Percentiles rank a stretch among this genome's conserved stretches.
Evolutionary conservation across 2,797 vertebrate genomes (phyloP).

Genomic region (Xiphorhynchus erythropygius): DNA sequence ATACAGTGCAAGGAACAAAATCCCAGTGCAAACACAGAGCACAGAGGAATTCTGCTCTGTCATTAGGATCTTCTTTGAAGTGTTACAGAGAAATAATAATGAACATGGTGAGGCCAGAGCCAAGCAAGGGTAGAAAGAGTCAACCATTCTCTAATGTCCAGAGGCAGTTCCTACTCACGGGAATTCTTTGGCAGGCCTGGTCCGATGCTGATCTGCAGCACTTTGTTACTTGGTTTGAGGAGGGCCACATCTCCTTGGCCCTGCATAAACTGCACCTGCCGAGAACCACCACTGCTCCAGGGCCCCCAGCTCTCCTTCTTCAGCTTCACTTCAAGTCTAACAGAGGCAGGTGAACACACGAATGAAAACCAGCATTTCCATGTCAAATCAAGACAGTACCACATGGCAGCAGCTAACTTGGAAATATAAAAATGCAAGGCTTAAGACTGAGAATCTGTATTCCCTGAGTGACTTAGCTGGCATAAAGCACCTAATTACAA

Average conservation of each 20-base stretch:
- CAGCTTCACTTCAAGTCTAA: conserved; percentile 94
- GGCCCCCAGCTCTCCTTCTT: conserved; percentile 98
- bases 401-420: background rate
- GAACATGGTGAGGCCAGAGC: background rate
- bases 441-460: background rate
- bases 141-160: background rate
- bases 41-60: background rate
- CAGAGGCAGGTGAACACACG: background rate
- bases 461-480: background rate
- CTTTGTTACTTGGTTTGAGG: conserved; percentile 91
- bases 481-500: background rate
- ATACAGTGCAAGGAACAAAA: background rate
- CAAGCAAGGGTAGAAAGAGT: background rate
- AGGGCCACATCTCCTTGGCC: conserved; percentile 86
- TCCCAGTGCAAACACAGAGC: background rate
- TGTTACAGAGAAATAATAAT: background rate
- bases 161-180: conserved; percentile 81
- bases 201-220: conserved; percentile 95
- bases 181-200: conserved; percentile 93
- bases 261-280: conserved; percentile 90
- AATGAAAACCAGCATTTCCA: background rate
- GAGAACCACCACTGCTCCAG: conserved; percentile 88
- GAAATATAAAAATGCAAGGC: background rate
- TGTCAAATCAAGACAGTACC: background rate
- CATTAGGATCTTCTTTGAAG: background rate